Conservation (phyloP, 2,113 vertebrate species). For the Brachirus orientalis region DNA sequence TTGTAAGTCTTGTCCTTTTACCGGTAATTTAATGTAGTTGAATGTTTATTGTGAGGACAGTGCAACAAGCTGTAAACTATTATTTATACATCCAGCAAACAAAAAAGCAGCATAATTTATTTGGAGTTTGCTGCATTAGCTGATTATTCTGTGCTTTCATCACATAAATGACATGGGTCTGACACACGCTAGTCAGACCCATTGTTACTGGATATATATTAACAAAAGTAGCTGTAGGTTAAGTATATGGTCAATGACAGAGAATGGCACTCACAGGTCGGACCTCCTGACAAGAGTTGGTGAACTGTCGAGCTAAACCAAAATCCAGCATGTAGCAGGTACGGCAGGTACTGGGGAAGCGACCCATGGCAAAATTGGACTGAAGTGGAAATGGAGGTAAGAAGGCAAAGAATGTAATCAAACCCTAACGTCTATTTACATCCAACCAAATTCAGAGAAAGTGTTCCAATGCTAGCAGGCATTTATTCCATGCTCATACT, state of each 20-base stretch:
- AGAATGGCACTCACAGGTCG: constrained; percentile 89
- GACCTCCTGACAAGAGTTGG: constrained; percentile 97
- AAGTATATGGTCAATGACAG: neutral
- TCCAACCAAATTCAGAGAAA: neutral
- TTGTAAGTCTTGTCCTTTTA: too few relatives aligned
- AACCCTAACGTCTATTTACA: constrained; percentile 7
- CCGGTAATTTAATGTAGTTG: too few relatives aligned
- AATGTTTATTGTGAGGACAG: too few relatives aligned
- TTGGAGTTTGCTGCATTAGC: too few relatives aligned
- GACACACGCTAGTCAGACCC: neutral
- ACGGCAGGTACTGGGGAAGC: constrained; percentile 95
- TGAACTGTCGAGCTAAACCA: constrained; percentile 97
- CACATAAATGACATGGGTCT: too few relatives aligned
- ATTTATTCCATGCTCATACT: too few relatives aligned
- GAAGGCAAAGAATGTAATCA: neutral
- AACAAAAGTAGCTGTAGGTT: neutral
- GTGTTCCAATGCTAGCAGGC: neutral
- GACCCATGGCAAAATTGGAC: constrained; percentile 99
- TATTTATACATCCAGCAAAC: too few relatives aligned
- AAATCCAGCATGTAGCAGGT: constrained; percentile 99
- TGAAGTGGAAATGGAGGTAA: constrained; percentile 59
- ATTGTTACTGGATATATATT: neutral
- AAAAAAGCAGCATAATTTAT: too few relatives aligned
- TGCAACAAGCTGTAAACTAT: too few relatives aligned
- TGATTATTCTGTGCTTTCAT: too few relatives aligned